Evolutionary conservation across 2,888 invertebrate genomes (phyloP), one percentile per base, ranked within the genome.

Genomic region (Macropis europaea): DNA sequence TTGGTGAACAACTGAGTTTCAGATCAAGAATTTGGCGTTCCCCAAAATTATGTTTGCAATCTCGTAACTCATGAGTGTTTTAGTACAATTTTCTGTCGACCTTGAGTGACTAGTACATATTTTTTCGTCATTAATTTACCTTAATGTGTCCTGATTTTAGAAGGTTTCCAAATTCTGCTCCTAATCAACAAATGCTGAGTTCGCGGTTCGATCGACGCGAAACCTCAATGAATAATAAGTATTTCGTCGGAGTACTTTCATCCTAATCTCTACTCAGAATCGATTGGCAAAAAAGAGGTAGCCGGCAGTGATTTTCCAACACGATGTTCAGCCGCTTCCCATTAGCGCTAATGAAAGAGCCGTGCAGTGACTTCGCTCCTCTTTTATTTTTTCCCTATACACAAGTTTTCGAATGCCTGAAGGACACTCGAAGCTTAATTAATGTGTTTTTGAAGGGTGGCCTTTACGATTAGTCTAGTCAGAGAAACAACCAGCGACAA

Each of bases 281-380:
- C 60, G 38, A 24, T 17, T 5, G 53, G 59, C 36, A 57, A 62
- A 54, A 54, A 38, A 22, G 30, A 24, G 15, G 28, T 34, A 45
- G 47, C 5, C 34, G 54, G 40, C 38, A 48, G 63, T 62, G 56
- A 73, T 73, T 79, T 62, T 45, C 62, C 60, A 62, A 30, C 53
- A 52, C 42, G 61, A 69, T 34, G 63, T 40, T 74, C 61, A 68
- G 66, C 61, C 60, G 60, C 61, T 61, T 53, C 76, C 81, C 83
- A 83, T 83, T 83, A 83, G 74, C 76, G 77, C 74, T 83, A 77
- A 83, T 83, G 81, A 79, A 83, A 81, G 73, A 64, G 59, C 67
- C 71, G 68, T 72, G 73, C 70, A 71, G 63, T 63, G 66, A 74
- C 75, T 77, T 59, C 15, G 48, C 56, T 47, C 62, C 19, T 45